Conservation (phyloP, 1,140 invertebrate genomes). For the Hyles euphorbiae region DNA sequence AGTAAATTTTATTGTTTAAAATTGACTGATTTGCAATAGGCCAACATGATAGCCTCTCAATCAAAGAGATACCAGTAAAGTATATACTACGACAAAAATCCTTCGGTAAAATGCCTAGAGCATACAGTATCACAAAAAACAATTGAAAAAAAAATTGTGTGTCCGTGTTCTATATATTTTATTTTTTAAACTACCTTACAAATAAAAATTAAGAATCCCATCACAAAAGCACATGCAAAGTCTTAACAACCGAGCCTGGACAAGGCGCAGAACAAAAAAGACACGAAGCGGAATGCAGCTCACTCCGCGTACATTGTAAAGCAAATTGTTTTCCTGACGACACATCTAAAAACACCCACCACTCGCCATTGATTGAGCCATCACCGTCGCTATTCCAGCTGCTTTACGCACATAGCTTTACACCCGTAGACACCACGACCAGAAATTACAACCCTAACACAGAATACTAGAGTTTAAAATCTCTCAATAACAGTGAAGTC, state of each 20-base stretch:
- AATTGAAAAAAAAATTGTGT: too few relatives aligned
- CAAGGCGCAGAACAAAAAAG: constrained; percentile 8
- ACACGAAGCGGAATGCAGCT: constrained; percentile 9
- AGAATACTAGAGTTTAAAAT: constrained; percentile 17
- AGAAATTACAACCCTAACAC: constrained; percentile 11
- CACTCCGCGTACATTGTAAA: constrained; percentile 45
- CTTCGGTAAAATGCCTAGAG: too few relatives aligned
- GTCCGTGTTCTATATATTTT: too few relatives aligned
- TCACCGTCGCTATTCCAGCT: constrained; percentile 53
- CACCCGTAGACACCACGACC: constrained; percentile 4
- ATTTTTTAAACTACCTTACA: too few relatives aligned
- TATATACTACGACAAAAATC: too few relatives aligned
- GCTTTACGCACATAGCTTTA: constrained; percentile 35
- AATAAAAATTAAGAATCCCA: too few relatives aligned
- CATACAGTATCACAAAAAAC: too few relatives aligned
- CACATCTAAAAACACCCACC: constrained; percentile 43
- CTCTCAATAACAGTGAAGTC: background rate
- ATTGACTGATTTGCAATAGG: too few relatives aligned
- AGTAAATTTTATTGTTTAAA: too few relatives aligned
- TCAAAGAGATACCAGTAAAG: too few relatives aligned
- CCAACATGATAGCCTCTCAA: too few relatives aligned
- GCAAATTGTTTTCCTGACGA: constrained; percentile 61
- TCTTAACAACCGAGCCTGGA: background rate
- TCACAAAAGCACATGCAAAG: too few relatives aligned
- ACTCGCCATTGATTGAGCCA: constrained; percentile 60